These are phyloP conservation scores for Drosophila ohnishii DNA, from an alignment of 1,140 invertebrate genomes.

Conservation along the genomic window DNA sequence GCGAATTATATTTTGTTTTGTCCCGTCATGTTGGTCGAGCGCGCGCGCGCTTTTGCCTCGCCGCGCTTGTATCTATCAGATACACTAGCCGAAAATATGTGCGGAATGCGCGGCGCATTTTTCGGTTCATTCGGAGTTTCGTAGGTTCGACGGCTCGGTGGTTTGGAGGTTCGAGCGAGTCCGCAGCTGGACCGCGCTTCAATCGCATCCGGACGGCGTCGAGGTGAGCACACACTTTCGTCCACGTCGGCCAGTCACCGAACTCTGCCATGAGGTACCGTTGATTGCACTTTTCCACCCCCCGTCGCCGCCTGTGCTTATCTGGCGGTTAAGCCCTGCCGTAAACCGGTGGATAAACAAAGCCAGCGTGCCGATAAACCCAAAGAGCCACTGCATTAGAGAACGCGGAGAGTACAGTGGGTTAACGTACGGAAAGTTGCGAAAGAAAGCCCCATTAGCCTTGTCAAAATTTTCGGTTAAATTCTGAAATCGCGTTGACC, in stretches of 20 bases:
- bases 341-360: slow-evolving; percentile 28
- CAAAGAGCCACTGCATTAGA: slow-evolving; percentile 7
- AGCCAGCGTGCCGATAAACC: not conserved
- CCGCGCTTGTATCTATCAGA: slow-evolving; percentile 43
- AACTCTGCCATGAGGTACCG: slow-evolving; percentile 25
- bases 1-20: slow-evolving; percentile 56
- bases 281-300: slow-evolving; percentile 18
- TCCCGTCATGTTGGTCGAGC: slow-evolving; percentile 49
- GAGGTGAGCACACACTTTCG: slow-evolving; percentile 40
- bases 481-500: not conserved
- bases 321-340: slow-evolving; percentile 16
- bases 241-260: slow-evolving; percentile 10
- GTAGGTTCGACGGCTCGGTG: not conserved
- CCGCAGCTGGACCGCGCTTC: slow-evolving; percentile 32
- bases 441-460: not conserved
- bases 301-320: slow-evolving; percentile 1
- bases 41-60: slow-evolving; percentile 35
- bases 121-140: slow-evolving; percentile 8
- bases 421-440: not conserved
- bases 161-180: slow-evolving; percentile 12
- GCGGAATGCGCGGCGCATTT: slow-evolving; percentile 48
- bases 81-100: slow-evolving; percentile 55
- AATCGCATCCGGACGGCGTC: slow-evolving; percentile 45
- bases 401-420: slow-evolving; percentile 1
- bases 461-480: too few species aligned